Evolutionary conservation across 2,797 vertebrate species (phyloP).

Genomic region (Poecilia picta): DNA sequence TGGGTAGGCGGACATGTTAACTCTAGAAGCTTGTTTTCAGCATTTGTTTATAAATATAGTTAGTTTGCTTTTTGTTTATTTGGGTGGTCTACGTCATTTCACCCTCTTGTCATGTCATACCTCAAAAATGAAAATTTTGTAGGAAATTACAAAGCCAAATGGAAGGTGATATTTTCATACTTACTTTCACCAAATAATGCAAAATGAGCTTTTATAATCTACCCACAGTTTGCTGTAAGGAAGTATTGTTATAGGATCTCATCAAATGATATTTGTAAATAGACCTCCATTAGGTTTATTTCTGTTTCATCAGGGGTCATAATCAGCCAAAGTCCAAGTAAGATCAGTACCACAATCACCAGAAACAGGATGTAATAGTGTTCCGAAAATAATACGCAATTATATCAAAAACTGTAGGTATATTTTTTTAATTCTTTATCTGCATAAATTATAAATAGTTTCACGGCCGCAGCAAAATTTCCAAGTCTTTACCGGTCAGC

Average conservation of each 20-base stretch:
- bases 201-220: neutral
- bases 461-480: no score
- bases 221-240: neutral
- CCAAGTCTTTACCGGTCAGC: no score
- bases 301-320: neutral
- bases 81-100: neutral
- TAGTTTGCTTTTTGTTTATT: neutral
- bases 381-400: neutral
- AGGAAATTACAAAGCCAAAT: neutral
- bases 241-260: neutral
- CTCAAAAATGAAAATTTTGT: no score
- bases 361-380: neutral
- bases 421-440: no score
- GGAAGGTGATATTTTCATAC: neutral
- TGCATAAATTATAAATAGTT: no score
- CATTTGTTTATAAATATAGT: neutral
- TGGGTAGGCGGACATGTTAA: neutral
- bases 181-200: neutral
- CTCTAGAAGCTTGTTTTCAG: neutral
- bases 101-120: neutral
- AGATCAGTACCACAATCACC: neutral
- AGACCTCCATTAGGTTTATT: neutral
- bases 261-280: neutral
- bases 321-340: neutral
- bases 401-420: neutral